Base-by-base conservation (phyloP, 2,113 vertebrate species). In the Euleptes europaea region DNA sequence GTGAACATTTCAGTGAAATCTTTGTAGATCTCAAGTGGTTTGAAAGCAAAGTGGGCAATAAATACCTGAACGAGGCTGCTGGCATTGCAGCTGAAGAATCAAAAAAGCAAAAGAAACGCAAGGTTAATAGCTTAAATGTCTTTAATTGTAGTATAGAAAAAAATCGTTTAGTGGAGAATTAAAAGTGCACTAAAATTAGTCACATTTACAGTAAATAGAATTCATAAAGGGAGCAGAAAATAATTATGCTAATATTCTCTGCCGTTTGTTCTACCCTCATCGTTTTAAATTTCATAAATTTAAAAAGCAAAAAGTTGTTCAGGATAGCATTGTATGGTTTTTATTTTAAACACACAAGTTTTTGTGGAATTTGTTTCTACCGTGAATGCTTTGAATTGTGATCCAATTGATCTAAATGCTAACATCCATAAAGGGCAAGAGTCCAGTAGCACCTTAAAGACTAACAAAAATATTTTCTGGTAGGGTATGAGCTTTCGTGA, bases 11-110 rank as follows among this genome's bases (percentile, higher is more conserved):
- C 91, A 99, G 92, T 89, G 98, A 99, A 89, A 97, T 99, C 88
- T 99, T 98, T 94, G 98, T 99, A 92, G 99, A 99, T 93, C 94
- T 99, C 66, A 99, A 99, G 93, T 99, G 99, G 99, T 99, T 99
- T 93, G 99, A 99, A 96, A 99, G 99, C 95, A 99, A 99, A 97
- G 97, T 99, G 71, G 98, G 98, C 51, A 99, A 99, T 96, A 99
- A 98, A 95, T 99, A 99, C 93, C 96, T 99, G 92, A 99, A 99
- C 0, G 98, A 99, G 94, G 98, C 98, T 5, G 99, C 99, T 21
- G 99, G 99, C 38, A 88, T 95, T 26, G 98, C 98, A 83, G 99
- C 98, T 42, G 99, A 99, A 90, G 97, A 99, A 95, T 98, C 97
- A 76, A 96, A 90, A 83, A 95, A 96, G n/a, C 82, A 91, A 60